These are phyloP conservation scores for Thamnophis sirtalis DNA, from an alignment of 2,113 vertebrate species.

Conservation along the genomic window DNA sequence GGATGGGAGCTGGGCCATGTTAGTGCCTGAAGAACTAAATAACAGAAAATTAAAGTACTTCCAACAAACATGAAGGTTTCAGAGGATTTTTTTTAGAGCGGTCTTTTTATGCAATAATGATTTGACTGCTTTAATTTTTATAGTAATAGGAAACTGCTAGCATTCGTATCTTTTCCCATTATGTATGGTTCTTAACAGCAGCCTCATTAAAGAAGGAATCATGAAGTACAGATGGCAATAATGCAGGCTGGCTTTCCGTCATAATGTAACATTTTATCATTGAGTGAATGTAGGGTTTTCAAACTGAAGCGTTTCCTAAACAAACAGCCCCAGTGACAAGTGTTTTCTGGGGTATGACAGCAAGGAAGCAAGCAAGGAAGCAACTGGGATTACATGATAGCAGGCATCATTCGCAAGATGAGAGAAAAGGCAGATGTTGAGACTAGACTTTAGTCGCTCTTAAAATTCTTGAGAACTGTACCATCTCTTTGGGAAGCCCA, in stretches of 20 bases:
- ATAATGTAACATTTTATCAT: slow-evolving; percentile 57
- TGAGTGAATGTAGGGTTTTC: slow-evolving; percentile 51
- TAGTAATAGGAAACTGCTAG: slow-evolving; percentile 48
- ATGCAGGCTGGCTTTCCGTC: slow-evolving; percentile 54
- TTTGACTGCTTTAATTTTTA: slow-evolving; percentile 53
- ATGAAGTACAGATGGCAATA: slow-evolving; percentile 43
- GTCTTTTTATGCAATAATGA: slow-evolving; percentile 37
- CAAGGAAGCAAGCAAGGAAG: slow-evolving; percentile 28
- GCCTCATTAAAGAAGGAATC: slow-evolving; percentile 49
- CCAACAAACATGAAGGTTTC: slow-evolving; percentile 28
- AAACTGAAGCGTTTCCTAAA: slow-evolving; percentile 50
- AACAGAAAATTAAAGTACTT: slow-evolving; percentile 56
- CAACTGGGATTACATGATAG: neutral
- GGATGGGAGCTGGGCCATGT: slow-evolving; percentile 38
- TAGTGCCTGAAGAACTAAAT: slow-evolving; percentile 44
- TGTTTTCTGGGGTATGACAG: slow-evolving; percentile 28
- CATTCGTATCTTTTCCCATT: slow-evolving; percentile 42
- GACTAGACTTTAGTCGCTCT: neutral
- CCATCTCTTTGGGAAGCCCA: neutral
- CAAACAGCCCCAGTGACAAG: slow-evolving; percentile 28
- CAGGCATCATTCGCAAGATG: neutral
- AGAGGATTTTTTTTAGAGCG: slow-evolving; percentile 30
- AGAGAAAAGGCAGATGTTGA: slow-evolving; percentile 14
- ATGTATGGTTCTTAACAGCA: slow-evolving; percentile 42
- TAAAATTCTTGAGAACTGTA: neutral